Conservation (phyloP, 2,888 invertebrate species). For the Brachylomia viminalis region DNA sequence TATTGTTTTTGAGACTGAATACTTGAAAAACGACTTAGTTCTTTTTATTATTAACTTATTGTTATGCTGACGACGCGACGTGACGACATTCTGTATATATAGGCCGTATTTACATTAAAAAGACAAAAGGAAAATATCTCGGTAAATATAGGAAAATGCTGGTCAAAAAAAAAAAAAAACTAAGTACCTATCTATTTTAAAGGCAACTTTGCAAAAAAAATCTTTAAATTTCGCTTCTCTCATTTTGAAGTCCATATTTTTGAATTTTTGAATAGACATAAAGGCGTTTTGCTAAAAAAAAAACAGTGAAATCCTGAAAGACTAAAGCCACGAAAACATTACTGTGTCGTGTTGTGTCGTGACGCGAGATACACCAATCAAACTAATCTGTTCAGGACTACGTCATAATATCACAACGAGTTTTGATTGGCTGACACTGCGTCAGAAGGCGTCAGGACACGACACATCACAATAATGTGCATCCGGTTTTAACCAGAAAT, state of each 20-base stretch:
- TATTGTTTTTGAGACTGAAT: background rate
- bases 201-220: background rate
- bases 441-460: too few relatives aligned
- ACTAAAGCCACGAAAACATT: background rate
- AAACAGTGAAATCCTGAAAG: background rate
- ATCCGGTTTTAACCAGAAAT: too few relatives aligned
- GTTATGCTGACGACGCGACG: background rate
- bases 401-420: too few relatives aligned
- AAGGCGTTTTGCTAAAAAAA: too few relatives aligned
- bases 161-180: background rate
- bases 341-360: too few relatives aligned
- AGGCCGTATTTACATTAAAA: background rate
- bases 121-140: background rate
- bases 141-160: background rate
- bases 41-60: background rate
- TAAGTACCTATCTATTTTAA: too few relatives aligned
- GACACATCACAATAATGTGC: too few relatives aligned
- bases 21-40: background rate
- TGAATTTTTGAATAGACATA: background rate
- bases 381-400: too few relatives aligned
- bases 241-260: background rate
- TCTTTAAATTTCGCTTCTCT: too few relatives aligned
- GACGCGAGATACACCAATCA: too few relatives aligned
- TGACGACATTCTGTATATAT: too few relatives aligned
- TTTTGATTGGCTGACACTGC: too few relatives aligned